A percentile compares a stretch with the other conserved stretches of the same genome.
These are phyloP conservation scores for Hydrozoanthus gracilis DNA, from an alignment of 92 coral and sea anemone species.

Conservation along the genomic window DNA sequence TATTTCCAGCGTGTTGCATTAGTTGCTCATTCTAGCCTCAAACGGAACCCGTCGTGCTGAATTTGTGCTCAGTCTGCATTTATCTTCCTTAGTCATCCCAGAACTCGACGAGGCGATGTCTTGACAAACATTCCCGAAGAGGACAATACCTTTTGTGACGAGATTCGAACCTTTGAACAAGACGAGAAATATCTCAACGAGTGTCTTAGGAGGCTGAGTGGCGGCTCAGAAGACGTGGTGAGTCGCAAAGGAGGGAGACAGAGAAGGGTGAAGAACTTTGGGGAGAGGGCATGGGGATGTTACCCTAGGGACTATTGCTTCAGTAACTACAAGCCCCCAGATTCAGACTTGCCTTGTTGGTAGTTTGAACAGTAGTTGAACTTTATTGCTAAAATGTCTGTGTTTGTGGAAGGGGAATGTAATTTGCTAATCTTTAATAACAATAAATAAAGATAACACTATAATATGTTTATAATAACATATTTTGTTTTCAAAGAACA, in stretches of 20 bases:
- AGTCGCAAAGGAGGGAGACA: background rate
- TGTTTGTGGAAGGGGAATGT: too few species aligned
- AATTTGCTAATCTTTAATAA: too few species aligned
- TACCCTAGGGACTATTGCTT: too few species aligned
- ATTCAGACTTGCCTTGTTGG: too few species aligned
- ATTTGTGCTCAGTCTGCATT: too few species aligned
- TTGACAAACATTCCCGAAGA: constrained; percentile 87
- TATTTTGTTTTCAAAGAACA: too few species aligned
- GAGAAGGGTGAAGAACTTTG: background rate
- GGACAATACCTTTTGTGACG: constrained; percentile 63
- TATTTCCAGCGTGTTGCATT: background rate
- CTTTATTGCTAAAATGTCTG: too few species aligned
- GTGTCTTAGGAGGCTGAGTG: constrained; percentile 68
- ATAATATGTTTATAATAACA: too few species aligned
- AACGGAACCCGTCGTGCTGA: background rate
- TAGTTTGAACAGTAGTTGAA: too few species aligned
- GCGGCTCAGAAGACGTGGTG: constrained; percentile 62
- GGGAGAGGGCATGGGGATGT: too few species aligned
- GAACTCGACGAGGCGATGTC: constrained; percentile 60
- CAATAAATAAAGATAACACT: too few species aligned
- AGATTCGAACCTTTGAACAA: constrained; percentile 84
- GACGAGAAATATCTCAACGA: constrained; percentile 86
- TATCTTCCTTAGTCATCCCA: constrained; percentile 24
- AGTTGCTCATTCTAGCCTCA: background rate
- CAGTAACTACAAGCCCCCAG: too few species aligned